phyloP scores from a whole-genome alignment of 2,797 vertebrate species.

The Lophotriccus pileatus region DNA sequence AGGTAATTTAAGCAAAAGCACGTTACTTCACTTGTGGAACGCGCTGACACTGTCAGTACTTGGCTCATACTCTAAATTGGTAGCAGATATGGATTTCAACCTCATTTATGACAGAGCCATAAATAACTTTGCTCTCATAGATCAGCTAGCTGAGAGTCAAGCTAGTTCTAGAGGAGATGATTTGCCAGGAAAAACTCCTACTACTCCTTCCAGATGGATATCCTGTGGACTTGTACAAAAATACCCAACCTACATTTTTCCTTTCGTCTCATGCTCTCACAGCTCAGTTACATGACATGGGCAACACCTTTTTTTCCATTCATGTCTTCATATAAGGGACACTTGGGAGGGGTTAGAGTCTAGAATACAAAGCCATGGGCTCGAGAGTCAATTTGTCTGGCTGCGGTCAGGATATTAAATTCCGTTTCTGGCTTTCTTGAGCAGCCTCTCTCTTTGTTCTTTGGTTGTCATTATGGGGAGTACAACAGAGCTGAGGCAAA shows the following conservation, averaged over 20 bases:
- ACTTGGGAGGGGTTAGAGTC: not conserved
- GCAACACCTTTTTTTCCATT: not conserved
- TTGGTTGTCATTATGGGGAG: not conserved
- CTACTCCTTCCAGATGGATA: not conserved
- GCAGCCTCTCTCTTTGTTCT: not conserved
- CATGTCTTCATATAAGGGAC: not conserved
- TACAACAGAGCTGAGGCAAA: not conserved
- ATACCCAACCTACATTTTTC: not conserved
- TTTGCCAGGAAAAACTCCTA: not conserved
- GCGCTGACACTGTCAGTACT: fast-evolving
- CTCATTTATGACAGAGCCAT: not conserved
- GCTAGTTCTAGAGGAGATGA: not conserved
- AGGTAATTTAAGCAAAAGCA: not conserved
- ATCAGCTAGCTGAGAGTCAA: not conserved
- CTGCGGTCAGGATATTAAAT: not conserved
- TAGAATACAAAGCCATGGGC: not conserved
- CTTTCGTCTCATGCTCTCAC: not conserved
- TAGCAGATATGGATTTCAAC: not conserved
- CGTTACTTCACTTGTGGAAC: not conserved
- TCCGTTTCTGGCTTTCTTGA: not conserved
- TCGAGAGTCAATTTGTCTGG: not conserved
- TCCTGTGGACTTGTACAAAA: not conserved
- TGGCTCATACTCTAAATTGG: not conserved
- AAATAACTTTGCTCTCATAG: not conserved
- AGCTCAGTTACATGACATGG: not conserved